Base-by-base conservation (phyloP, 1,140 invertebrate genomes). In the Drosophila murphyi region DNA sequence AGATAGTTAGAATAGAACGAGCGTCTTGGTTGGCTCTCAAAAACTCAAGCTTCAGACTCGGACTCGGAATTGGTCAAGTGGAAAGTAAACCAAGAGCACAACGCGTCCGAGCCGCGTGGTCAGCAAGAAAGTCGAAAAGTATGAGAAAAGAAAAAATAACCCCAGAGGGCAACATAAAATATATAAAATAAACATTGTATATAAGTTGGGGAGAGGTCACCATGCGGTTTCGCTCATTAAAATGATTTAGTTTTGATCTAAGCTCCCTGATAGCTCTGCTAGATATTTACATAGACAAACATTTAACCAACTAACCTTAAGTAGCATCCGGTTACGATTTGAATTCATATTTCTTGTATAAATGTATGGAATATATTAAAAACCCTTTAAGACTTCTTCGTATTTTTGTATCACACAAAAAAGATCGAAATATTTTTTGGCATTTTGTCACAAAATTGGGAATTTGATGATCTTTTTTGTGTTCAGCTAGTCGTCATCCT, bases 41-140 rank as follows among this genome's bases (percentile, higher is more conserved):
- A 32, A 37, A 28, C 70, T 65, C 43, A 28, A 34, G 35, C 59
- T 55, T 76, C 31, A 62, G 72, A 72, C 79, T 68, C 82, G 54
- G 52, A 63, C 71, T 78, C 62, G 61, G 71, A 89, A 89, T 89
- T 89, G 85, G 85, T 89, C 85, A 89, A 89, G 85, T 89, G 85
- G 85, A 89, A 89, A 89, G 85, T 89, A 78, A 89, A 79, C 85
- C 85, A 85, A 89, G 85, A 89, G 78, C 43, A 52, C 39, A 60
- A 47, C 59, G 65, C 47, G 31, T 51, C 50, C n/a, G 29, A 32
- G 59, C 55, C 43, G 32, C 43, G 59, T 62, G 65, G 62, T 72
- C 72, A 70, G 39, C 55, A 63, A 62, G 63, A 76, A 71, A 69
- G 68, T 69, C 60, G 54, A 60, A 76, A 71, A 69, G 68, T 69